Evolutionary conservation across 2,888 invertebrate genomes (phyloP), one percentile per base, ranked within the genome.

Genomic region (Apotomis betuletana): DNA sequence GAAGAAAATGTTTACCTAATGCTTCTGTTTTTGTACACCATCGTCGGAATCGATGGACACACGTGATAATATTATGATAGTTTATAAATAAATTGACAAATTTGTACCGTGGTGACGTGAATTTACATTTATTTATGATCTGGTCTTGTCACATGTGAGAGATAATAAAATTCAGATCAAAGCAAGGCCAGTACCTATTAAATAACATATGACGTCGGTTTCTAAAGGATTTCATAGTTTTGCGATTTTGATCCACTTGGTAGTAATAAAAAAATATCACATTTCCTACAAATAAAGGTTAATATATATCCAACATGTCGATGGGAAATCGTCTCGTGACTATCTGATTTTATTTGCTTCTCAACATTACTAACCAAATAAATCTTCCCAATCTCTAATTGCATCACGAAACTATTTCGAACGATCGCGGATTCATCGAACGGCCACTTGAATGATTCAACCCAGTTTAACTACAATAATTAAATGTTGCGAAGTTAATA

Each of bases 111-210:
- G 58, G 27, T 36, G 58, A 58, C 44, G 46, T 68, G 52, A 62
- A 71, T 71, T 72, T 15, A 2, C 52, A 63, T 58, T 68, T 72
- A 67, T 72, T 72, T 68, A 68, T 54, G 62, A 54, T 58, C 67
- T 57, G 27, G 38, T 63, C 57, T 51, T 72, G 67, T 72, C 71
- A 67, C 67, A 59, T 58, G 52, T 52, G 52, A 67, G 58, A 62
- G 62, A 52, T 67, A 57, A 63, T 72, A 68, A 68, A 68, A 44
- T 46, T 54, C 38, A 63, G 67, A 72, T 72, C 72, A 72, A 68
- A 72, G 72, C 52, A 63, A 58, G 71, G 67, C 62, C 67, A 59
- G 52, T 54, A 62, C 65, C 55, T 54, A 61, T 52, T 57, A 49
- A 67, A 72, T 63, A 70, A 62, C 55, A 51, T 12, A 58, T 63